Evolutionary conservation across 2,797 vertebrate genomes (phyloP).

Genomic region (Sternarchorhynchus goeldii): DNA sequence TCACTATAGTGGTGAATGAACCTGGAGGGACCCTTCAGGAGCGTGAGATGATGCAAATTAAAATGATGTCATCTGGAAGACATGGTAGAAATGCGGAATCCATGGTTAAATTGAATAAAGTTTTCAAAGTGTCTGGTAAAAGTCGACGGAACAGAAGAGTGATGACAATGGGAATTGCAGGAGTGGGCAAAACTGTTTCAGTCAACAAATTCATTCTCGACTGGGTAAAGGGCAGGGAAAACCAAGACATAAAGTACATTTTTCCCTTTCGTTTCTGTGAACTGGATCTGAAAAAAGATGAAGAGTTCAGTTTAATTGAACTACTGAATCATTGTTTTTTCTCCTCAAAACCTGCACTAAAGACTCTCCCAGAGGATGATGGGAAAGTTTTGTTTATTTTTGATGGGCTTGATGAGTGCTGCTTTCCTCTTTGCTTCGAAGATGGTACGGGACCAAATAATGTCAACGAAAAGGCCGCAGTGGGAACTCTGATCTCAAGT

Average conservation of each 20-base stretch:
- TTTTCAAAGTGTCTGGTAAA: not conserved
- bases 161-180: slow-evolving; percentile 15
- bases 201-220: slow-evolving; percentile 1
- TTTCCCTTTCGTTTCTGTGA: not conserved
- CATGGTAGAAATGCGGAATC: not conserved
- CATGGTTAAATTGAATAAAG: not conserved
- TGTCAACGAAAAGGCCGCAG: not conserved
- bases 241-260: slow-evolving; percentile 1
- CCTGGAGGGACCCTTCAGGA: not conserved
- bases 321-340: slow-evolving; percentile 3
- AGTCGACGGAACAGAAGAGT: slow-evolving; percentile 2
- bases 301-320: not conserved
- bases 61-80: not conserved
- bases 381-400: not conserved
- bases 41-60: not conserved
- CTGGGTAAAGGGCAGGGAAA: not conserved
- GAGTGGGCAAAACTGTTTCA: slow-evolving; percentile 7
- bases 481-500: not conserved
- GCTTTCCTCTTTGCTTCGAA: slow-evolving; percentile 2
- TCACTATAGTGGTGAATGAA: slow-evolving; percentile 2
- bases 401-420: not conserved
- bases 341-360: not conserved
- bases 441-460: not conserved
- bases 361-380: not conserved
- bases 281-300: not conserved